Percentiles rank a stretch among this genome's conserved stretches.
phyloP scores from a whole-genome alignment of 2,888 invertebrate genomes.

The Phlogophora meticulosa region DNA sequence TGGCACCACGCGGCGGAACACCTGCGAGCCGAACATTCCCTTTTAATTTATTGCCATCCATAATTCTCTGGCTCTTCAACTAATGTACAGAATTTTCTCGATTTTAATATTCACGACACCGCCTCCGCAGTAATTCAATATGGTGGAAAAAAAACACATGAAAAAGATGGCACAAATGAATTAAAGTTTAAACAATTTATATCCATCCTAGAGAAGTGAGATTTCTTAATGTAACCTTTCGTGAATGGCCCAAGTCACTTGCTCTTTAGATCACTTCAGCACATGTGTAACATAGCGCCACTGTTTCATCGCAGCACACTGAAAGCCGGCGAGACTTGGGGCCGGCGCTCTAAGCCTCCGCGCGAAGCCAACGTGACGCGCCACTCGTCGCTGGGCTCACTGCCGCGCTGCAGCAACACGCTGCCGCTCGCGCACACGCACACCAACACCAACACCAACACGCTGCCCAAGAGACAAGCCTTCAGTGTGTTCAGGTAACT shows the following conservation, averaged over 20 bases:
- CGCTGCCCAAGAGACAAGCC: conserved; percentile 76
- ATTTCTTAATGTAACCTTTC: no score
- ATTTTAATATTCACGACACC: no score
- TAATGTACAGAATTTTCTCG: no score
- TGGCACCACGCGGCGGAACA: no score
- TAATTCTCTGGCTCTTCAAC: no score
- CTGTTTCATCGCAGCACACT: conserved; percentile 44
- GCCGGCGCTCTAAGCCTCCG: conserved; percentile 16
- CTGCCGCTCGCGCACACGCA: conserved; percentile 45
- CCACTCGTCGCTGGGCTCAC: conserved; percentile 81
- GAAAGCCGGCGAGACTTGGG: conserved; percentile 51
- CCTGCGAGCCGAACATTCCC: no score
- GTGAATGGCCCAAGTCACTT: not conserved
- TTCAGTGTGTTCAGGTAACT: conserved; percentile 78
- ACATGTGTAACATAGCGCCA: not conserved
- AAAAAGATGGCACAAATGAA: no score
- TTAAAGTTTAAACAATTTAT: no score
- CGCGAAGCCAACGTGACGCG: conserved; percentile 71
- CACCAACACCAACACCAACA: conserved; percentile 60
- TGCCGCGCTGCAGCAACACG: conserved; percentile 71
- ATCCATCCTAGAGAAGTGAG: not conserved
- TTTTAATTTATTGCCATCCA: no score
- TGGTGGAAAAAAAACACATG: no score
- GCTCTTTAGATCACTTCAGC: not conserved
- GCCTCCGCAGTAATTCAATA: no score